Percentiles rank a stretch among this genome's conserved stretches.
Evolutionary conservation across 2,888 invertebrate species (phyloP).

Genomic region (Anaspis maculata): DNA sequence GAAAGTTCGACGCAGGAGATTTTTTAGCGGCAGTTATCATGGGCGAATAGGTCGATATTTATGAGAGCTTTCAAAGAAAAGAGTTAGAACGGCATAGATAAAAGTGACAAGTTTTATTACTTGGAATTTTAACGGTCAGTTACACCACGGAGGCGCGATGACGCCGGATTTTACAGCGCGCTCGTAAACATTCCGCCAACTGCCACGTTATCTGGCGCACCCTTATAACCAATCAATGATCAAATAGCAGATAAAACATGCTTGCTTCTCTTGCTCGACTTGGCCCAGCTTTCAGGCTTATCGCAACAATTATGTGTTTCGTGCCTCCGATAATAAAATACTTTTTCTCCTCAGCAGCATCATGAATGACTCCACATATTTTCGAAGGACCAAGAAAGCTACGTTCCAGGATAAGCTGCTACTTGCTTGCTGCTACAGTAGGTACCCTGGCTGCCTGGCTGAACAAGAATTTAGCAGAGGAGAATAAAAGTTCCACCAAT

Average conservation of each 20-base stretch:
- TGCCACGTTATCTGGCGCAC: constrained; percentile 20
- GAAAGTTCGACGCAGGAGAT: constrained; percentile 5
- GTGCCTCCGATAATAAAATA: constrained; percentile 5
- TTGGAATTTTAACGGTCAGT: constrained; percentile 31
- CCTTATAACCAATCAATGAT: constrained; percentile 27
- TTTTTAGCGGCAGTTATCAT: constrained; percentile 6
- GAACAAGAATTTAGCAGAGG: neutral
- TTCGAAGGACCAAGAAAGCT: no score
- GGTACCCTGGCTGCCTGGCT: neutral
- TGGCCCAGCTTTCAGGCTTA: constrained; percentile 8
- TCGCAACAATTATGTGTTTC: constrained; percentile 11
- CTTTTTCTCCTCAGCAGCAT: no score
- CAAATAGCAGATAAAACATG: constrained; percentile 20
- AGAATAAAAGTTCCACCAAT: constrained; percentile 2
- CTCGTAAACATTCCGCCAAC: constrained; percentile 21
- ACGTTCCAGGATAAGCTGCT: neutral
- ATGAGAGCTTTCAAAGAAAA: constrained; percentile 8
- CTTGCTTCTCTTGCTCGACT: constrained; percentile 6
- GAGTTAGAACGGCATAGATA: constrained; percentile 18
- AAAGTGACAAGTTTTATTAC: constrained; percentile 29
- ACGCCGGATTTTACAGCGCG: constrained; percentile 22
- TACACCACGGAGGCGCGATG: constrained; percentile 25
- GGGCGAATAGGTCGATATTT: constrained; percentile 8
- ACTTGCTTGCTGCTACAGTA: neutral
- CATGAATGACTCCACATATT: no score